Percentiles rank a stretch among this genome's conserved stretches.
Evolutionary conservation across 2,797 vertebrate genomes (phyloP).

Genomic region (Zenarchopterus dispar): DNA sequence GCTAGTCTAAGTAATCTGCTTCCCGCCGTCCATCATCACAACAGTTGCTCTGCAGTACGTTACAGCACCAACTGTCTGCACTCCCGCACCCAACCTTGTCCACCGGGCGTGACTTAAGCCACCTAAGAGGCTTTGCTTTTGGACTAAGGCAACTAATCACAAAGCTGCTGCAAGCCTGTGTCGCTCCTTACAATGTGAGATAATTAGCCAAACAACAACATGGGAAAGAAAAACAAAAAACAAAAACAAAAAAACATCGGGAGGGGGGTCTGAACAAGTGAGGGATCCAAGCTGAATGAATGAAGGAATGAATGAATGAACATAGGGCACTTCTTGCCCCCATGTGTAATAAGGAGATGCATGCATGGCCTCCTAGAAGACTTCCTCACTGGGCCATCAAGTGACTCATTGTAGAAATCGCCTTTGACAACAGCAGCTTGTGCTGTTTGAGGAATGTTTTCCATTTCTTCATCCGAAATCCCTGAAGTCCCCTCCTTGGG

Average conservation of each 20-base stretch:
- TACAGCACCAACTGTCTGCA: slow-evolving; percentile 29
- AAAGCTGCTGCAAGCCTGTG: slow-evolving; percentile 58
- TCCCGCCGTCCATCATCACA: background rate
- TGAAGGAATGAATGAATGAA: slow-evolving; percentile 61
- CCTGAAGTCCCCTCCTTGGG: slow-evolving; percentile 73
- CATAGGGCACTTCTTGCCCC: slow-evolving; percentile 64
- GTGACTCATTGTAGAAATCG: slow-evolving; percentile 79
- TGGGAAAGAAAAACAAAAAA: background rate
- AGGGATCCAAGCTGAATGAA: slow-evolving; percentile 67
- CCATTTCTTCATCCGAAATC: slow-evolving; percentile 83
- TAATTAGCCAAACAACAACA: slow-evolving; percentile 41
- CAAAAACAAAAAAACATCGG: background rate
- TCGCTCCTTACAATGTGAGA: slow-evolving; percentile 36
- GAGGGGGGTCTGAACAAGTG: slow-evolving; percentile 28
- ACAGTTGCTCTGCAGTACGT: slow-evolving; percentile 8
- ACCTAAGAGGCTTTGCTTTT: slow-evolving; percentile 77
- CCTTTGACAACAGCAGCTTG: slow-evolving; percentile 81
- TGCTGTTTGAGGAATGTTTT: slow-evolving; percentile 82
- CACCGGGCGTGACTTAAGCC: slow-evolving; percentile 61
- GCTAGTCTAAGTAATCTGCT: slow-evolving; percentile 1
- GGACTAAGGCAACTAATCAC: slow-evolving; percentile 71
- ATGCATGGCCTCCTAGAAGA: slow-evolving; percentile 61
- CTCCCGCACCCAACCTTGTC: slow-evolving; percentile 20
- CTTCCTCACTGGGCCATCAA: slow-evolving; percentile 72
- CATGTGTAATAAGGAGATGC: slow-evolving; percentile 55